phyloP scores from a whole-genome alignment of 2,797 vertebrate species.

The Anisognathus igniventris region DNA sequence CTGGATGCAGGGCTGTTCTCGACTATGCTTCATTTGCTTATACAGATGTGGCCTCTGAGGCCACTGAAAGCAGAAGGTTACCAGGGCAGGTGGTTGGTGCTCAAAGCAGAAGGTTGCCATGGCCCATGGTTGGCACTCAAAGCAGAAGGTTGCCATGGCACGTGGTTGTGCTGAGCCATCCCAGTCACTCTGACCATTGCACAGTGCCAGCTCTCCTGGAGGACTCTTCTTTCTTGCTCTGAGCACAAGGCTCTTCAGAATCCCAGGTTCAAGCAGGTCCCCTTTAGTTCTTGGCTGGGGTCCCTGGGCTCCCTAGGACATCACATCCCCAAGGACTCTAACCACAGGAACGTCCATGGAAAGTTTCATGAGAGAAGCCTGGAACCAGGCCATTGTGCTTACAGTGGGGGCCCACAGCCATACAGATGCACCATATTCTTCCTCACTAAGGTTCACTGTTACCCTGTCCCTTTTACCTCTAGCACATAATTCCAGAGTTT shows the following conservation, averaged over 20 bases:
- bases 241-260: neutral
- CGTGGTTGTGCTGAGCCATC: neutral
- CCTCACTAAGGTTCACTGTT: neutral
- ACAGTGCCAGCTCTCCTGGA: neutral
- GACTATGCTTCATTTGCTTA: neutral
- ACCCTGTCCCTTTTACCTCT: neutral
- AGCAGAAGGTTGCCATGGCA: neutral
- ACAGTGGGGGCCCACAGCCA: neutral
- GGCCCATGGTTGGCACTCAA: neutral
- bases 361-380: neutral
- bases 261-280: neutral
- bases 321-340: neutral
- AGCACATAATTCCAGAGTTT: neutral
- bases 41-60: neutral
- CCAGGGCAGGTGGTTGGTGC: neutral
- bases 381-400: neutral
- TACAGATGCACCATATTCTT: neutral
- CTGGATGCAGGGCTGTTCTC: fast-evolving
- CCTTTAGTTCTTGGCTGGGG: neutral
- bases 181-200: fast-evolving
- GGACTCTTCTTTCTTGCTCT: neutral
- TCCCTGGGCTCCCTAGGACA: neutral
- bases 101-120: neutral
- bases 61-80: neutral
- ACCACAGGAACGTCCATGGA: neutral